phyloP scores from a whole-genome alignment of 1,140 invertebrate genomes.

The Leucophenga varia region DNA sequence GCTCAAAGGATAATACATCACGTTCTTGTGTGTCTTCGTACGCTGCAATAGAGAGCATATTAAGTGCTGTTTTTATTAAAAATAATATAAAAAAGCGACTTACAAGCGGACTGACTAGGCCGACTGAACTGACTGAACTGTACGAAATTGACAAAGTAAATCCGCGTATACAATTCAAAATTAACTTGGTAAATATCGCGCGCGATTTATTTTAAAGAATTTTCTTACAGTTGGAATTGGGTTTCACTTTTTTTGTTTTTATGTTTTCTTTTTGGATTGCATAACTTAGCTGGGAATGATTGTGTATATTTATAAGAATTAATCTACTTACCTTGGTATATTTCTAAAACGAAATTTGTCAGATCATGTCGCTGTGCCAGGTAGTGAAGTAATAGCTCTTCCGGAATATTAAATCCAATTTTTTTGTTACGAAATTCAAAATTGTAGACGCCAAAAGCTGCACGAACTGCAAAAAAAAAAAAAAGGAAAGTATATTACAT shows the following conservation, averaged over 20 bases:
- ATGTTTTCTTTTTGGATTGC: slow-evolving; percentile 7
- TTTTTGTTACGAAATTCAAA: slow-evolving; percentile 54
- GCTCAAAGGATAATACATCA: slow-evolving; percentile 45
- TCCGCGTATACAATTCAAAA: too few species aligned
- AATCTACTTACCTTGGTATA: slow-evolving; percentile 47
- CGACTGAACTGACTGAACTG: too few species aligned
- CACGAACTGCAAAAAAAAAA: slow-evolving; percentile 36
- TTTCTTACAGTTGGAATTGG: too few species aligned
- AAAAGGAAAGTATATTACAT: too few species aligned
- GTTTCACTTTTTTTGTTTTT: too few species aligned
- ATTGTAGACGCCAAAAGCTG: slow-evolving; percentile 51
- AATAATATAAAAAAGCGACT: slow-evolving; percentile 38
- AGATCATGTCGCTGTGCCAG: slow-evolving; percentile 50
- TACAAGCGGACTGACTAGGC: too few species aligned
- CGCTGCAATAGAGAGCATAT: slow-evolving; percentile 46
- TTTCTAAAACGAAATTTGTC: slow-evolving; percentile 55
- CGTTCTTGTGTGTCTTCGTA: slow-evolving; percentile 41
- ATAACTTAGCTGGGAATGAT: too few species aligned
- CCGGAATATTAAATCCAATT: slow-evolving; percentile 52
- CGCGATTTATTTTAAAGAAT: too few species aligned
- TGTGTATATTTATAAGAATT: too few species aligned
- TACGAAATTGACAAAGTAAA: too few species aligned
- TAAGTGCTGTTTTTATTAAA: slow-evolving; percentile 50
- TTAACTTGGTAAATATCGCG: too few species aligned
- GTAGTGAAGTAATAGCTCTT: slow-evolving; percentile 47